Evolutionary conservation across 1,140 invertebrate genomes (phyloP).

Genomic region (Zaprionus vittiger): DNA sequence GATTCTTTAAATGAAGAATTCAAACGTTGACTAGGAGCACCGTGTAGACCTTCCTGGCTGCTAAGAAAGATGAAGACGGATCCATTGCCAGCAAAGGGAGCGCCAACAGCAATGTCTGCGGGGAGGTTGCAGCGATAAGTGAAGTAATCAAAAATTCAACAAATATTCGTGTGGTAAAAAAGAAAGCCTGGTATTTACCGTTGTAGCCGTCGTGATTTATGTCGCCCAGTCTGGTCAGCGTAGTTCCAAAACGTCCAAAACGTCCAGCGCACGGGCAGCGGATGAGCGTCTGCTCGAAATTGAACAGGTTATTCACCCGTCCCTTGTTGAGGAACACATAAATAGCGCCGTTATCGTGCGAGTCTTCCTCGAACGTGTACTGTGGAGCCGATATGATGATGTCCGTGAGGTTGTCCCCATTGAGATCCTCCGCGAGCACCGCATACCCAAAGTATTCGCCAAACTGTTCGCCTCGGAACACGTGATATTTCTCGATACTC

Average conservation of each 20-base stretch:
- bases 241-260: constrained; percentile 86
- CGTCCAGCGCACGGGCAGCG: too few relatives aligned
- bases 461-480: constrained; percentile 86
- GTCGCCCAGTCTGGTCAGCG: constrained; percentile 87
- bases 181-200: constrained; percentile 82
- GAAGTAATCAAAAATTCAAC: too few relatives aligned
- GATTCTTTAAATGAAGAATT: too few relatives aligned
- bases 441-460: constrained; percentile 92
- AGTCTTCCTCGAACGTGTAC: constrained; percentile 84
- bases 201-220: constrained; percentile 88
- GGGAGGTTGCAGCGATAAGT: too few relatives aligned
- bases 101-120: constrained; percentile 88
- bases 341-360: constrained; percentile 87
- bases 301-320: constrained; percentile 79
- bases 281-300: too few relatives aligned
- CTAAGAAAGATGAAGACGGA: constrained; percentile 89
- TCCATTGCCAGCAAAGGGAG: constrained; percentile 88
- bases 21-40: constrained; percentile 85
- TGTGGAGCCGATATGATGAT: constrained; percentile 93
- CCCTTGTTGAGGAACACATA: constrained; percentile 86
- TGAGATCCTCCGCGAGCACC: constrained; percentile 89
- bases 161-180: too few relatives aligned
- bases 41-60: constrained; percentile 85
- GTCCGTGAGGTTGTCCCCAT: constrained; percentile 89
- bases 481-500: constrained; percentile 60